These are phyloP conservation scores for Brachionus manjavacas DNA, from an alignment of 1,140 invertebrate species.

Conservation along the genomic window DNA sequence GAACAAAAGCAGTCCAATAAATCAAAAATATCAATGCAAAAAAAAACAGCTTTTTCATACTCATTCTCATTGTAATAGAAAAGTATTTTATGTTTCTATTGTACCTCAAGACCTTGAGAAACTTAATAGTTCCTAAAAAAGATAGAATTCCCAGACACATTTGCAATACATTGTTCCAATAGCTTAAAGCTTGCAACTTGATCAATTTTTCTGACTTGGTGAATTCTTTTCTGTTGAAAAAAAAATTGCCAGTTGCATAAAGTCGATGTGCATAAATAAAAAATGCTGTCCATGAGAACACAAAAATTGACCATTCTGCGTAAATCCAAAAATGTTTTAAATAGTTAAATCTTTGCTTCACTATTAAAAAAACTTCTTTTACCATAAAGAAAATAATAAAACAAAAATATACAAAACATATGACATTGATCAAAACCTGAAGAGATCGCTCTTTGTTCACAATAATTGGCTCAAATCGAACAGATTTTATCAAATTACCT, in stretches of 20 bases:
- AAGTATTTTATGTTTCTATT: neutral
- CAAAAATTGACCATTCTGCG: neutral
- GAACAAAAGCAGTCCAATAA: constrained; percentile 8
- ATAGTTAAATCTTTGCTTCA: neutral
- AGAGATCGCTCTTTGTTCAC: neutral
- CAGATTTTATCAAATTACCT: constrained; percentile 48
- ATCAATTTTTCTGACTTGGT: constrained; percentile 59
- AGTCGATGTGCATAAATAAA: neutral
- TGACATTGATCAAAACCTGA: neutral
- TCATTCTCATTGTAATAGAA: neutral
- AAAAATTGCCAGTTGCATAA: neutral
- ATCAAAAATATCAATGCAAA: neutral
- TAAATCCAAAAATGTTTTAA: constrained; percentile 5
- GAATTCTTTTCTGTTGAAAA: constrained; percentile 46
- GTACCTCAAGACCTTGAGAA: constrained; percentile 4
- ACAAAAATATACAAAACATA: neutral
- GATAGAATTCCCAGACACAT: neutral
- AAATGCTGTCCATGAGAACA: constrained; percentile 18
- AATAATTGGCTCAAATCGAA: neutral
- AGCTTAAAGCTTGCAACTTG: constrained; percentile 43
- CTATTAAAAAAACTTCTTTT: neutral
- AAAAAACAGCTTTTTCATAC: neutral
- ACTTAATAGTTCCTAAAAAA: constrained; percentile 8
- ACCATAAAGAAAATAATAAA: neutral
- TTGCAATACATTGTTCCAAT: neutral